Percentiles rank a stretch among this genome's conserved stretches.
Evolutionary conservation across 2,888 invertebrate species (phyloP).

Genomic region (Chironomus riparius): DNA sequence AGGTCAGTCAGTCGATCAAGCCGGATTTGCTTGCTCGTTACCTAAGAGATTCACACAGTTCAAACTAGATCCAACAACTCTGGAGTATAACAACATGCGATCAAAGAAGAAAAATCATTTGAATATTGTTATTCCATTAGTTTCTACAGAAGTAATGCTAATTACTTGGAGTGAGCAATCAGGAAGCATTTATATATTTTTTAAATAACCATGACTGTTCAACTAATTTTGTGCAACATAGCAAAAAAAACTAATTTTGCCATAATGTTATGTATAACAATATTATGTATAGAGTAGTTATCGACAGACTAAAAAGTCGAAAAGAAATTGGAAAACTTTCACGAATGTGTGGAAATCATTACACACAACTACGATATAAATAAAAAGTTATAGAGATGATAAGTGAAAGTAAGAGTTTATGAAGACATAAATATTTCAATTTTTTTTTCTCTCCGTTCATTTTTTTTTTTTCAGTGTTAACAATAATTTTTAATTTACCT

Average conservation of each 20-base stretch:
- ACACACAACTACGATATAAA: neutral
- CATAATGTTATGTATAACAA: no score
- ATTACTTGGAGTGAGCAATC: neutral
- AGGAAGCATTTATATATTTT: neutral
- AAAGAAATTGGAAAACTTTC: constrained; percentile 15
- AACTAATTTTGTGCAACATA: no score
- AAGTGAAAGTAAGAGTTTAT: constrained; percentile 24
- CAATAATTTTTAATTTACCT: constrained; percentile 44
- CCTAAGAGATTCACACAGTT: neutral
- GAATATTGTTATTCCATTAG: neutral
- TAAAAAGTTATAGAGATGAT: neutral
- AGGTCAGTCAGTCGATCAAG: no score
- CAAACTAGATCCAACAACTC: no score
- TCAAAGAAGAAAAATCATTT: neutral
- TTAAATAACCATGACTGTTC: no score
- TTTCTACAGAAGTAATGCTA: neutral
- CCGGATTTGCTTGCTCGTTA: neutral
- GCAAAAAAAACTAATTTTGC: no score
- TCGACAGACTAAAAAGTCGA: neutral
- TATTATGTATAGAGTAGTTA: no score
- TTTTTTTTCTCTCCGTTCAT: neutral
- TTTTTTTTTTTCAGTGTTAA: neutral
- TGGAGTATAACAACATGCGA: neutral
- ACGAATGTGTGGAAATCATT: neutral
- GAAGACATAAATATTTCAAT: neutral